Base-by-base conservation (phyloP, 2,113 vertebrate genomes). In the Tringa solitaria region DNA sequence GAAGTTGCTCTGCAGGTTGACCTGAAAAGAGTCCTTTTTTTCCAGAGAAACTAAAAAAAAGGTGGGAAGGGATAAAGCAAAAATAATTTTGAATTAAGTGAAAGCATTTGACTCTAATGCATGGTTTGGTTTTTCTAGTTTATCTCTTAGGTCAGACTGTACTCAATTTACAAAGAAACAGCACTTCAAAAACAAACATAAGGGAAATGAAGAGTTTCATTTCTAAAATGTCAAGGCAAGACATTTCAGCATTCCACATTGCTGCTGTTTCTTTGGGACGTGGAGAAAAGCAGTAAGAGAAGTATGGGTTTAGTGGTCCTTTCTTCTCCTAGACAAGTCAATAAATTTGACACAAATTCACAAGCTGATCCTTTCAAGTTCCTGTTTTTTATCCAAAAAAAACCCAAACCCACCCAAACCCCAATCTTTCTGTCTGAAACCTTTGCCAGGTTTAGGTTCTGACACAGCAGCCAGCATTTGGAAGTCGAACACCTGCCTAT, bases 1-100 rank as follows among this genome's bases (percentile, higher is more conserved):
- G 77, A 84, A 32, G 60, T 4, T 87, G 65, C 53, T 84, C 91
- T 94, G 89, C 77, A 95, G 77, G 27, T 94, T 96, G 87, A 96
- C 93, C 91, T 85, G 69, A 96, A 86, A 74, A 89, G 24, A 82
- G 45, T 11, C 51, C 18, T 19, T 84, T 94, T 94, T 92, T 94
- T 84, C 69, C 86, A 92, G 56, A 75, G 39, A 82, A 82, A 81
- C 26, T 67, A 14, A 89, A 92, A 93, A 92, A 65, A 16, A 48
- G 41, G 48, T 32, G 32, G 37, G 77, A 69, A 24, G 15, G 21
- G 16, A 50, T 28, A 95, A 94, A 91, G 28, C 16, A 93, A 93
- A 94, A 94, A 59, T 46, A 60, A 91, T 83, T 93, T 92, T 63
- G 6, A 78, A 83, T 76, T 81, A 83, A 82, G 59, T 41, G 67